Evolutionary conservation across 2,797 vertebrate genomes (phyloP).

Genomic region (Neostethus bicornis): DNA sequence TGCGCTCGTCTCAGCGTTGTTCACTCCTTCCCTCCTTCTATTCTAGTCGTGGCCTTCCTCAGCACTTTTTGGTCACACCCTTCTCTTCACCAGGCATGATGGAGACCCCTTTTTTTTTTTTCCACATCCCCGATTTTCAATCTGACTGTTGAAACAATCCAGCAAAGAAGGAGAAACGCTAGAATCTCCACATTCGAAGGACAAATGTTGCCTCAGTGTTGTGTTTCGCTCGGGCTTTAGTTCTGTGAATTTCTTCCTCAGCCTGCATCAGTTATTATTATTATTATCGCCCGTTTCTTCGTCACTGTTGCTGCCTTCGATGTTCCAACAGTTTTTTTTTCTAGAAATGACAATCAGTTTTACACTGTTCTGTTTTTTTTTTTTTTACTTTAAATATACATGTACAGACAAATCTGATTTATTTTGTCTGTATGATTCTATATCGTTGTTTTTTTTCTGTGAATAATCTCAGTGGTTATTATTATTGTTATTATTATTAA

Average conservation of each 20-base stretch:
- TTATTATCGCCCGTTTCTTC: conserved; percentile 52
- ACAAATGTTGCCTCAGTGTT: no score
- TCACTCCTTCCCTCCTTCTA: conserved; percentile 15
- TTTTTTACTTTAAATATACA: conserved; percentile 24
- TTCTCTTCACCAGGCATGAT: background rate
- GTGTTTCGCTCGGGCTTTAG: conserved; percentile 62
- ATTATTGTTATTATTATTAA: conserved; percentile 57
- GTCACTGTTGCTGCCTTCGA: conserved; percentile 78
- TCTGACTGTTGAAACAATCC: conserved; percentile 20
- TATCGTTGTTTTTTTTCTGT: conserved; percentile 69
- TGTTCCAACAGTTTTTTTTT: conserved; percentile 80
- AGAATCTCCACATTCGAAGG: no score
- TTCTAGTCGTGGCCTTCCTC: conserved; percentile 41
- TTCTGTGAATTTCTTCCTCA: conserved; percentile 50
- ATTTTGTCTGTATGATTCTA: conserved; percentile 63
- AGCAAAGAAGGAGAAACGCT: background rate
- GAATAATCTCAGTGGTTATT: conserved; percentile 68
- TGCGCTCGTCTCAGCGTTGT: conserved; percentile 37
- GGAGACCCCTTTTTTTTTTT: background rate
- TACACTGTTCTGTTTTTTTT: conserved; percentile 72
- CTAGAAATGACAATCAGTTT: conserved; percentile 84
- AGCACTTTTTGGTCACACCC: conserved; percentile 50
- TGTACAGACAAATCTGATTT: conserved; percentile 58
- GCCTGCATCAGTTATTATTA: conserved; percentile 42
- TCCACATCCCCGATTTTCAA: conserved; percentile 9